Evolutionary conservation across 2,113 vertebrate species (phyloP), one percentile per base, ranked within the genome.

Genomic region (Silurus asotus): DNA sequence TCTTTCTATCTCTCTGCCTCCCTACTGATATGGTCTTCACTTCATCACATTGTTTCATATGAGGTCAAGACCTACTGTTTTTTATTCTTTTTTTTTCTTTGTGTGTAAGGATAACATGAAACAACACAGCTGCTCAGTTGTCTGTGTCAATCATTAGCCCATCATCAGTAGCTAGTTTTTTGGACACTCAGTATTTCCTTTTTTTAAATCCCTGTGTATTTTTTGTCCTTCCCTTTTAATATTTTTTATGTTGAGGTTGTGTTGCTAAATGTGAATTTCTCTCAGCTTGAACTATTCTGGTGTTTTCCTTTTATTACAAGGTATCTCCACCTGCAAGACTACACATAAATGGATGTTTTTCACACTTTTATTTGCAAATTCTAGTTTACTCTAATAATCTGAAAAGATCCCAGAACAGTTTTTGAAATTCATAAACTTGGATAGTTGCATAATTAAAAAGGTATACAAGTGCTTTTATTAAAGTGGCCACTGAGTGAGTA

Each of bases 41-140:
- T 83, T 83, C 65, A 55, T 62, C 80, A 81, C 84, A 65, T 70
- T 51, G 79, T 65, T 28, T 75, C 59, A 77, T 85, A 82, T 74
- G n/a, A 89, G 81, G 88, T 80, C 83, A 65, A 76, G 61, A 81
- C 69, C 69, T 45, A 25, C 17, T 51, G 59, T 76, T 81, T 74
- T 19, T 72, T 20, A 82, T 75, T 86, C 55, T 37, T 86, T 67
- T 84, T 82, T 79, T 85, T 77, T 72, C 75, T 62, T 87, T 75
- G 79, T 72, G 83, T 79, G 56, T 82, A 89, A 85, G 20, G 82
- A 28, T 78, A 58, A 83, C 28, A 55, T 82, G 76, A 82, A 89
- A 85, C 56, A 70, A 56, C 77, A 45, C 25, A 53, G 83, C 58
- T 83, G 83, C 51, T 78, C 11, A 51, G 65, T 51, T 87, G 86